Evolutionary conservation across 37 sponge, comb jelly and placozoan genomes (phyloP).

Genomic region (Oscarella lobularis): DNA sequence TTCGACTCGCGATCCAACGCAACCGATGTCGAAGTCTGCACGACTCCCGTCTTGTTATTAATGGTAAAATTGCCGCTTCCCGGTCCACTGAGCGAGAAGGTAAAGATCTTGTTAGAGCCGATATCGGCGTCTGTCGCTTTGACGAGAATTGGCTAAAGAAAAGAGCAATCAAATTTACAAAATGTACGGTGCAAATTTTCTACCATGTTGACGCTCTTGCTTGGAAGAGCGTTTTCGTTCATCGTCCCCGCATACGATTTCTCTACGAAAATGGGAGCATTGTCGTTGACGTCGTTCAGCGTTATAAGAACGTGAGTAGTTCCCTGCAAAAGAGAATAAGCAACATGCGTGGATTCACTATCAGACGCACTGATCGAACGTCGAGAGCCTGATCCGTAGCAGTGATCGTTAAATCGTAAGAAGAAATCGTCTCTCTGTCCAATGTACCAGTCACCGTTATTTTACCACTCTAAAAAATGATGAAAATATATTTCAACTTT

Average conservation of each 20-base stretch:
- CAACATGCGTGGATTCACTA: not conserved
- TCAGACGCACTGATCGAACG: not conserved
- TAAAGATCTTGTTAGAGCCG: not conserved
- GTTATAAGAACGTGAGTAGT: not conserved
- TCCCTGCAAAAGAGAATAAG: not conserved
- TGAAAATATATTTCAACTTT: not conserved
- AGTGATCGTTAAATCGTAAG: not conserved
- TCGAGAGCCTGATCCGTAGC: not conserved
- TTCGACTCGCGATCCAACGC: constrained; percentile 32
- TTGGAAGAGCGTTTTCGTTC: constrained; percentile 15
- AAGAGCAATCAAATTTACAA: too few relatives aligned
- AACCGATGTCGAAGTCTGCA: constrained; percentile 12
- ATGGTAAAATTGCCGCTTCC: not conserved
- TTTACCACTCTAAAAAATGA: not conserved
- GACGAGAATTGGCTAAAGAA: not conserved
- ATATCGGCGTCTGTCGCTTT: not conserved
- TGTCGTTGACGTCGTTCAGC: constrained; percentile 34
- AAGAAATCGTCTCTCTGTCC: not conserved
- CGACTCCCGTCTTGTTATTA: constrained; percentile 3
- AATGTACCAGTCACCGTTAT: not conserved
- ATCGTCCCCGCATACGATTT: constrained; percentile 13
- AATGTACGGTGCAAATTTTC: too few relatives aligned
- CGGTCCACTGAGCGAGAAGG: not conserved
- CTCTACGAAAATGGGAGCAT: constrained; percentile 29
- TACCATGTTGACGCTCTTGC: not conserved